A percentile compares a stretch with the other conserved stretches of the same genome.
These are phyloP conservation scores for Telenomus remus DNA, from an alignment of 1,140 invertebrate species.

Conservation along the genomic window DNA sequence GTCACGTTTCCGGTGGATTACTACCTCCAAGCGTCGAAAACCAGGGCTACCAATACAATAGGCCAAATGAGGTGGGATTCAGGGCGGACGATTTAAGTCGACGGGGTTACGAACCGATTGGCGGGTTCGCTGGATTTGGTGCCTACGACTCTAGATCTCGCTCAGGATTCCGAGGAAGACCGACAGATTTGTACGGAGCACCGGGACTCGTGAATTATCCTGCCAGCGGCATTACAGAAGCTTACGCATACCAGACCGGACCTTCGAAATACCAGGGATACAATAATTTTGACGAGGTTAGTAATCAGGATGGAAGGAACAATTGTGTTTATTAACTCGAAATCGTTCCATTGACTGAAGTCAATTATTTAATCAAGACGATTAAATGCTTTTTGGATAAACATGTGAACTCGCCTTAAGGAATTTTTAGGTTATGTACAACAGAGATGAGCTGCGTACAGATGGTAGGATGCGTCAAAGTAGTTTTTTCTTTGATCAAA, in stretches of 20 bases:
- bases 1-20: conserved; percentile 61
- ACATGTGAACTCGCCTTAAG: too few relatives aligned
- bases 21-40: conserved; percentile 62
- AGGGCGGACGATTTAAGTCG: conserved; percentile 33
- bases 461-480: too few relatives aligned
- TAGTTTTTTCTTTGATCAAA: too few relatives aligned
- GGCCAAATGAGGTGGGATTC: conserved; percentile 52
- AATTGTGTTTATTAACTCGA: too few relatives aligned
- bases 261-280: conserved; percentile 41
- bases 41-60: conserved; percentile 69
- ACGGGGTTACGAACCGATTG: conserved; percentile 34
- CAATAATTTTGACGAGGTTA: conserved; percentile 63
- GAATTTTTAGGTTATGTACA: too few relatives aligned
- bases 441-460: too few relatives aligned
- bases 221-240: conserved; percentile 22
- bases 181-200: conserved; percentile 55
- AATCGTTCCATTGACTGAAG: too few relatives aligned
- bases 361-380: too few relatives aligned
- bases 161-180: conserved; percentile 36
- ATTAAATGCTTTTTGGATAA: too few relatives aligned
- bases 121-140: conserved; percentile 43
- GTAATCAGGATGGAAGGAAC: conserved; percentile 34
- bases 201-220: conserved; percentile 59
- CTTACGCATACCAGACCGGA: conserved; percentile 41
- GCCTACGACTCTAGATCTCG: conserved; percentile 54